Base-by-base conservation (phyloP, 2,797 vertebrate species). In the Hemibagrus guttatus region DNA sequence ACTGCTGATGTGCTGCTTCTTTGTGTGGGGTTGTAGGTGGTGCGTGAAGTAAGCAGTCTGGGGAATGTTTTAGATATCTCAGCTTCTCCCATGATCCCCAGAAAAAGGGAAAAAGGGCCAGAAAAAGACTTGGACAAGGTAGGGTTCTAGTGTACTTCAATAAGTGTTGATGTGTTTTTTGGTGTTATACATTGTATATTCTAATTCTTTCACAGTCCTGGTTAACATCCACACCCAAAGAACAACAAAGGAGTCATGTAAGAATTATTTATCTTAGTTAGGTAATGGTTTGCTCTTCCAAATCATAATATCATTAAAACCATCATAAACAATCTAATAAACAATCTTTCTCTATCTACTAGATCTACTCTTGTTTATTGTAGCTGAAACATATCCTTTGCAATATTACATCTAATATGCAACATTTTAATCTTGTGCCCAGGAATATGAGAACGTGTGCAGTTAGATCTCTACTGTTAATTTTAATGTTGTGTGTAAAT, bases 101-200 rank as follows among this genome's bases (percentile, higher is more conserved):
- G 96, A 92, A 99, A 97, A 92, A 86, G 95, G 92, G 84, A 85
- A 13, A 85, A 78, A 63, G 84, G 54, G 59, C 21, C 74, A 39
- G 84, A 85, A 85, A 85, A 79, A 39, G 97, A 98, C 86, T 90
- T 96, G 71, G 97, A 98, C 91, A 99, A 99, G 97, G 98, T 99
- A 92, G 84, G 89, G 66, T 83, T 35, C 87, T 92, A 86, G 94
- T 96, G 90, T 95, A 96, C 94, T 95, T 97, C 17, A 75, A 14
- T 56, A 56, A 3, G n/a, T 0, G 39, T 68, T 46, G 28, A 23
- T 35, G 3, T 54, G 58, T 11, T 3, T 54, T 26, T 81, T 72
- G 21, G 17, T 54, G 31, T 49, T 39, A 64, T 26, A 16, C 85
- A 63, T 21, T 74, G 21, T 16, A 39, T 83, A 66, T 87, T 31